A percentile compares a stretch with the other conserved stretches of the same genome.
phyloP scores from a whole-genome alignment of 1,140 invertebrate genomes.

The Trinorchestia longiramus region DNA sequence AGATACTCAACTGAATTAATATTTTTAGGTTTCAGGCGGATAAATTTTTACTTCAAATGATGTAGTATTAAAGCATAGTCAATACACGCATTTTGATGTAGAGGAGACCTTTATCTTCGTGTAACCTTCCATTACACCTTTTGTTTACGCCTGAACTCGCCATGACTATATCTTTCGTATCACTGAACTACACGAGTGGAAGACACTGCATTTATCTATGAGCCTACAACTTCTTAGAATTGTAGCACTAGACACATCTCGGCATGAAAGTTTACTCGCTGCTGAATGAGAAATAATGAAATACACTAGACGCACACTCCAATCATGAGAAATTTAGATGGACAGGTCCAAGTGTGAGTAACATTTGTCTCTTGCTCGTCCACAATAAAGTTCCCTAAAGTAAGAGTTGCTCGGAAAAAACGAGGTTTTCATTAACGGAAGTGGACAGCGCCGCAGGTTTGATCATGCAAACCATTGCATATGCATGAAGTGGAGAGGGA shows the following conservation, averaged over 20 bases:
- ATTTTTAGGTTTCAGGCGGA: neutral
- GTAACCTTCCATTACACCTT: no score
- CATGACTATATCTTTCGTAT: neutral
- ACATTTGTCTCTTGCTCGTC: neutral
- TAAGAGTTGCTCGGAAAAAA: neutral
- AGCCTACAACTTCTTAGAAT: neutral
- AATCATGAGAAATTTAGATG: neutral
- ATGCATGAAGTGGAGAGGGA: neutral
- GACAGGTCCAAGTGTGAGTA: neutral
- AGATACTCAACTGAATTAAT: neutral
- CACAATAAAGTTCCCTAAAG: neutral
- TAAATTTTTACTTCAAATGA: neutral
- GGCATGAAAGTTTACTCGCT: neutral
- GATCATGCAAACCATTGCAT: neutral
- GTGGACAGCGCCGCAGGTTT: neutral
- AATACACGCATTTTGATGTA: no score
- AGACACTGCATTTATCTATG: neutral
- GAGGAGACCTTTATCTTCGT: no score
- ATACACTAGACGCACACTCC: neutral
- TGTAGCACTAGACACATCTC: neutral
- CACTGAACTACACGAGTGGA: neutral
- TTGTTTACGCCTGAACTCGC: no score
- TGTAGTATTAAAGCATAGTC: no score
- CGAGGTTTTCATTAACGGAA: constrained; percentile 32
- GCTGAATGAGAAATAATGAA: neutral